Evolutionary conservation across 2,888 invertebrate species (phyloP), one percentile per base, ranked within the genome.

Genomic region (Sycophila texana): DNA sequence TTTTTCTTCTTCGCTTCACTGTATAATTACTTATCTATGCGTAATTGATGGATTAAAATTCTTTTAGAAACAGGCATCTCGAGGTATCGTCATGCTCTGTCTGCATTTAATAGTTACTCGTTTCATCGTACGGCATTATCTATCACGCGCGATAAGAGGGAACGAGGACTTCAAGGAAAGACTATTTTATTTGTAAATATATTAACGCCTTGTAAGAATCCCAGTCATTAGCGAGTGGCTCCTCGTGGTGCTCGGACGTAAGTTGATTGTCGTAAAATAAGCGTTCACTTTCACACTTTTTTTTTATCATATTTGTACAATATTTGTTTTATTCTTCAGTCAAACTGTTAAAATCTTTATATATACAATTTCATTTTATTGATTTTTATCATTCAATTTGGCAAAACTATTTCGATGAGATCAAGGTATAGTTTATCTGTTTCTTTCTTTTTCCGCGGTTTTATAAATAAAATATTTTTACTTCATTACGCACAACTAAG

Each of bases 51-150:
- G 49, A 39, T 67, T 75, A 67, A 68, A 68, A 75, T 75, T 51
- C 47, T 68, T 68, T 61, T 49, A 20, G 51, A 75, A 75, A 67
- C 49, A 67, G 60, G 67, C 55, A 14, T n/a, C n/a, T n/a, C n/a
- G n/a, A n/a, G n/a, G 5, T 53, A n/a, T 71, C 51, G 30, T 53
- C 14, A 39, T 7, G 53, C 18, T 57, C 58, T 63, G 14, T 22
- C 47, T 26, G 5, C 26, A n/a, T 53, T 55, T n/a, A 58, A 58
- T 16, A 16, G 57, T 18, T 39, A 49, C 53, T 79, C 75, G 67
- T 76, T 72, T 65, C 68, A 74, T 78, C 70, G 70, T 79, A 68
- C 74, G 70, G 70, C 78, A 78, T 75, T 49, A 63, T 74, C 63
- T 75, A 74, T 71, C 74, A 61, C 78, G 74, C 78, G 70, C 61